Percentiles rank a stretch among this genome's conserved stretches.
These are phyloP conservation scores for Brachionus asplanchnoidis DNA, from an alignment of 1,140 invertebrate genomes.

Conservation along the genomic window DNA sequence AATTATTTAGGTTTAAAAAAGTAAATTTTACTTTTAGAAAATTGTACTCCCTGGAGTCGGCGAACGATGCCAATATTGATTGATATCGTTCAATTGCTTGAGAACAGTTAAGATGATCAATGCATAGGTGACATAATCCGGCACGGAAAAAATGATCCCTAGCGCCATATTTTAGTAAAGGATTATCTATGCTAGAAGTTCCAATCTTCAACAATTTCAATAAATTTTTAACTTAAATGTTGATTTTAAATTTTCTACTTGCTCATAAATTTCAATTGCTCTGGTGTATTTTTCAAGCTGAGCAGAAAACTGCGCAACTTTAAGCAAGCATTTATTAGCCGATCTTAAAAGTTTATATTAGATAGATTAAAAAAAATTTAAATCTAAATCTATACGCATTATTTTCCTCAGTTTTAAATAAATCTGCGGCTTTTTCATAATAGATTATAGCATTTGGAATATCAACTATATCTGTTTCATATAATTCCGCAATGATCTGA, in stretches of 20 bases:
- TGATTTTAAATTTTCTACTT: background rate
- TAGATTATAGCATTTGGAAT: slow-evolving; percentile 25
- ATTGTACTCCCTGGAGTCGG: slow-evolving; percentile 40
- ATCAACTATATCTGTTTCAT: slow-evolving; percentile 34
- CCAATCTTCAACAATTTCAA: background rate
- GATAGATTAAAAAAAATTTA: background rate
- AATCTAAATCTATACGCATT: slow-evolving; percentile 27
- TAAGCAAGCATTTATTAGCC: slow-evolving; percentile 40
- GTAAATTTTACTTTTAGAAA: slow-evolving; percentile 16
- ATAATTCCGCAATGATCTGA: slow-evolving; percentile 26
- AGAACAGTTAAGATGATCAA: slow-evolving; percentile 34
- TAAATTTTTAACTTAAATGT: background rate
- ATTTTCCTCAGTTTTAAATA: slow-evolving; percentile 41
- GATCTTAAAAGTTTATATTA: background rate
- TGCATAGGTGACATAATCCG: slow-evolving; percentile 37
- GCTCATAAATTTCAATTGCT: slow-evolving; percentile 42
- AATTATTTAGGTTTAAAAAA: background rate
- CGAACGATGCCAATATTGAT: slow-evolving; percentile 22
- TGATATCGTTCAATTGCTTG: slow-evolving; percentile 42
- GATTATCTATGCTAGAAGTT: slow-evolving; percentile 40
- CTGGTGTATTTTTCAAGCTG: slow-evolving; percentile 21
- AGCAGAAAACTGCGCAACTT: slow-evolving; percentile 40
- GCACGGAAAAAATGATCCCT: slow-evolving; percentile 41
- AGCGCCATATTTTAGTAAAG: slow-evolving; percentile 34
- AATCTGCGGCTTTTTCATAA: slow-evolving; percentile 41